A percentile compares a stretch with the other conserved stretches of the same genome.
Evolutionary conservation across 1,140 invertebrate genomes (phyloP).

Genomic region (Agrypnia vestita): DNA sequence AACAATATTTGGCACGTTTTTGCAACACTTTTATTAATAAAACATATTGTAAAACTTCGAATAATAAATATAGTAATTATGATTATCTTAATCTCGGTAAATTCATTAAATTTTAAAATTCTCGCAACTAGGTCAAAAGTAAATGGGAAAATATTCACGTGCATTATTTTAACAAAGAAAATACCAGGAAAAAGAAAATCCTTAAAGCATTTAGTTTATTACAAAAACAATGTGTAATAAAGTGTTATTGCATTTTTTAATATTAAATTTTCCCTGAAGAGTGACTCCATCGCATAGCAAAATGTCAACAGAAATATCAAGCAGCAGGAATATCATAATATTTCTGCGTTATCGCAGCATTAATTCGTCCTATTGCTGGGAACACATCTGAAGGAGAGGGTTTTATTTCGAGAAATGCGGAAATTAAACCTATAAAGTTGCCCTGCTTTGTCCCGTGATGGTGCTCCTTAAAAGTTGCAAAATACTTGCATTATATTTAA

Average conservation of each 20-base stretch:
- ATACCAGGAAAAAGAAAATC: too few relatives aligned
- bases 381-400: conserved; percentile 8
- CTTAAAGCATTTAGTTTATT: too few relatives aligned
- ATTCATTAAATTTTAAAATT: too few relatives aligned
- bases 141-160: too few relatives aligned
- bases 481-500: conserved; percentile 39
- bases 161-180: too few relatives aligned
- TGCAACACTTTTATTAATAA: too few relatives aligned
- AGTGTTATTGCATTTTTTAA: neutral
- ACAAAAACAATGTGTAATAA: neutral
- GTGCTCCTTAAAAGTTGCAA: conserved; percentile 49
- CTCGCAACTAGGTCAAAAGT: too few relatives aligned
- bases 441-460: conserved; percentile 46
- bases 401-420: conserved; percentile 56
- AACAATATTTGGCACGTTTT: too few relatives aligned
- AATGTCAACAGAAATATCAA: conserved; percentile 17
- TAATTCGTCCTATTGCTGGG: conserved; percentile 35
- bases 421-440: conserved; percentile 59
- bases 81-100: too few relatives aligned
- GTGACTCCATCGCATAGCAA: neutral
- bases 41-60: too few relatives aligned
- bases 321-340: conserved; percentile 21
- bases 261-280: neutral
- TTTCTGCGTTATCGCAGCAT: conserved; percentile 40
- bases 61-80: too few relatives aligned